Conservation (phyloP, 2,888 invertebrate genomes). For the Xanthorhoe designata region DNA sequence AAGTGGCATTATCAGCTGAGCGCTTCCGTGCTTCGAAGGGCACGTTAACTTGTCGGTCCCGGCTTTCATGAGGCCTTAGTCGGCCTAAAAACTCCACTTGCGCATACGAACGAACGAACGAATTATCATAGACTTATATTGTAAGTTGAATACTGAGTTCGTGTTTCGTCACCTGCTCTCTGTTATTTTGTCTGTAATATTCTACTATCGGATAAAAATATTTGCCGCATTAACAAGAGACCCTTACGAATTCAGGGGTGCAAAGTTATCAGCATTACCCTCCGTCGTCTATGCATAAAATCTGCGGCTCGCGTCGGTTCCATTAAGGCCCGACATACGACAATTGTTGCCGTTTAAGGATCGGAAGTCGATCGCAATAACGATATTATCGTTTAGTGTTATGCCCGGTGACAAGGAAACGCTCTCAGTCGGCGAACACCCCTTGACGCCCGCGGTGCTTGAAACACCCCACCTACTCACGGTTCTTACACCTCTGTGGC, state of each 20-base stretch:
- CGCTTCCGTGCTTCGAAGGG: no score
- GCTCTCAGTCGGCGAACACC: conserved; percentile 68
- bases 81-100: no score
- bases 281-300: conserved; percentile 66
- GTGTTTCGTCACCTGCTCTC: neutral
- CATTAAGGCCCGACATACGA: conserved; percentile 74
- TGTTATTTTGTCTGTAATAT: neutral
- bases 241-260: conserved; percentile 37
- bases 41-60: no score
- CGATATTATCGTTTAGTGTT: conserved; percentile 82
- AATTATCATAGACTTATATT: no score
- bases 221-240: conserved; percentile 1
- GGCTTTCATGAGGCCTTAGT: no score
- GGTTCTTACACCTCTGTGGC: conserved; percentile 26
- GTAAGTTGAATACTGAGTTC: no score
- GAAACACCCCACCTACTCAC: conserved; percentile 35
- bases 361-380: conserved; percentile 75
- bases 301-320: conserved; percentile 57
- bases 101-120: no score
- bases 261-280: conserved; percentile 49
- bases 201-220: neutral
- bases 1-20: no score
- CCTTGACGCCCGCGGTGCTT: conserved; percentile 61
- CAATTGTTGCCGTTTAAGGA: conserved; percentile 79
- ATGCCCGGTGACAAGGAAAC: conserved; percentile 82